Evolutionary conservation across 2,888 invertebrate genomes (phyloP), one percentile per base, ranked within the genome.

Genomic region (Lamellibrachia satsuma): DNA sequence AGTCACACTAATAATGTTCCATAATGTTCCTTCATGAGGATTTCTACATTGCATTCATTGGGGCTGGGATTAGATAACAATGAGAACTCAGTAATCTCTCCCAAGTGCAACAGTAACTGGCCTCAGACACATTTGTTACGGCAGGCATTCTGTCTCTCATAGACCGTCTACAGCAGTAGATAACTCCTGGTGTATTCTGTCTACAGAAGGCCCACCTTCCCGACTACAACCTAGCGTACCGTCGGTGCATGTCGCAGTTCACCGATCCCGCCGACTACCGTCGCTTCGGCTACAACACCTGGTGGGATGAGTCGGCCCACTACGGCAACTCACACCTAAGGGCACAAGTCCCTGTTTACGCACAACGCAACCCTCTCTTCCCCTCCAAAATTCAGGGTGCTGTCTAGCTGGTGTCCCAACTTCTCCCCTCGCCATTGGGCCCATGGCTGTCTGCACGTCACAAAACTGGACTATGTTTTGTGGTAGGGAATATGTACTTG

Each of bases 271-370:
- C 95, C 3, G 95, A 95, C 91, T 95, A 95, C 93, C 93, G 96
- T 7, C 94, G 96, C 1, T 95, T 94, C n/a, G 96, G 96, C 4
- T 95, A 96, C 52, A 96, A 96, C 94, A 96, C 96, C n/a, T 96
- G 96, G 96, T 95, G 95, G 92, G 96, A 96, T 91, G 96, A 96
- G 93, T 95, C 95, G 91, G 96, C 96, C 7, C 93, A 96, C 57
- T 96, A 96, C 93, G 93, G 95, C 92, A 96, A 96, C 94, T 95
- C 95, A 7, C 95, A 96, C 92, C 95, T 94, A 92, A 96, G 96
- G 93, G 93, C 94, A 22, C 95, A 95, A 93, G 93, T 93, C 52
- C 93, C 93, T 7, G 95, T 95, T 22, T 95, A 95, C 92, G 91
- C 91, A 3, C 15, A 91, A 11, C 51, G 91, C 52, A 91, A 91